Percentiles rank a stretch among this genome's conserved stretches.
Conservation (phyloP, 1,140 invertebrate species). For the Bactericera cockerelli region DNA sequence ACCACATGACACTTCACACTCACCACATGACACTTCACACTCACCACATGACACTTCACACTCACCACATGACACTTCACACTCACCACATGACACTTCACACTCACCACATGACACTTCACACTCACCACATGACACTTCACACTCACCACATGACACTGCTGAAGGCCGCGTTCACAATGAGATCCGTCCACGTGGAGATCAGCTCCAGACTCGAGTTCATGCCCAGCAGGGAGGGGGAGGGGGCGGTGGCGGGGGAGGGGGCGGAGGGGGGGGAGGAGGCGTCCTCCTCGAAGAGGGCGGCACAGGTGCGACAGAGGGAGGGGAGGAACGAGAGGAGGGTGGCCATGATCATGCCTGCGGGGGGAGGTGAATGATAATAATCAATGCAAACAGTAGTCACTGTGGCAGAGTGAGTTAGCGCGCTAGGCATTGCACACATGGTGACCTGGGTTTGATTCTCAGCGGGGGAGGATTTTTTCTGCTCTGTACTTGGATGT, state of each 20-base stretch:
- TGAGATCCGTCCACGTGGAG: not conserved
- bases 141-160: conserved; percentile 4
- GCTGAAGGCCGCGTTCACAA: conserved; percentile 6
- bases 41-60: no score
- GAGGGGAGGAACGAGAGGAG: conserved; percentile 25
- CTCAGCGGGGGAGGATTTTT: no score
- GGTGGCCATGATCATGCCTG: conserved; percentile 26
- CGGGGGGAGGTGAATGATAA: conserved; percentile 16
- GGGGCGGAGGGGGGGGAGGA: not conserved
- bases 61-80: no score
- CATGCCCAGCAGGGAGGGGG: not conserved
- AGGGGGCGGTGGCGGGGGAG: not conserved
- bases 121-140: not conserved
- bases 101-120: not conserved
- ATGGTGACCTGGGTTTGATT: no score
- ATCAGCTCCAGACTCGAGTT: not conserved
- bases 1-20: no score
- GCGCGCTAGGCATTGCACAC: no score
- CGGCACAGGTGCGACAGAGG: conserved; percentile 21
- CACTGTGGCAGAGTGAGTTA: not conserved
- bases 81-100: not conserved
- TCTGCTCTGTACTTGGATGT: no score
- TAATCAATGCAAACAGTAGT: conserved; percentile 4
- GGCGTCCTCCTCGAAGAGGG: conserved; percentile 6
- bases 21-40: no score